Conservation (phyloP, 2,888 invertebrate species). For the Cheilosia impressa region DNA sequence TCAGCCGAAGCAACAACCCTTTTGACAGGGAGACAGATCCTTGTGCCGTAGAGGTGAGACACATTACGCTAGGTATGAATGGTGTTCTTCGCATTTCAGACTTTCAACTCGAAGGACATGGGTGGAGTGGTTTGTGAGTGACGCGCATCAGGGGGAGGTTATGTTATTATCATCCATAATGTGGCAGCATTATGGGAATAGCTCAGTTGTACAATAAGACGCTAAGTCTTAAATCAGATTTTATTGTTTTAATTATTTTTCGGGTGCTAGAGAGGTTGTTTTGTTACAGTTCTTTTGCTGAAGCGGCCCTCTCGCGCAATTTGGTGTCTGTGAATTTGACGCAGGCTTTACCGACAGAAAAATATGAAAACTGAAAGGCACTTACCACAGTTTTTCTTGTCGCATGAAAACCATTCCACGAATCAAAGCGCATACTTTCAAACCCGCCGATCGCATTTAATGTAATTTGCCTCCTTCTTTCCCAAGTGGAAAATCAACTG, state of each 20-base stretch:
- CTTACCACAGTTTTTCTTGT: too few species aligned
- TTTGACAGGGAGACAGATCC: slow-evolving; percentile 17
- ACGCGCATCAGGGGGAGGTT: slow-evolving; percentile 19
- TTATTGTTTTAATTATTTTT: slow-evolving; percentile 56
- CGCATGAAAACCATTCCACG: too few species aligned
- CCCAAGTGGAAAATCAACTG: not conserved
- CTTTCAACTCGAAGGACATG: slow-evolving; percentile 46
- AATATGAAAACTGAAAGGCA: too few species aligned
- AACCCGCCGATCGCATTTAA: too few species aligned
- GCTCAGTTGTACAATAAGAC: slow-evolving; percentile 52
- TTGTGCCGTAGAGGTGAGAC: slow-evolving; percentile 29
- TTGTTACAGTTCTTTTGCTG: too few species aligned
- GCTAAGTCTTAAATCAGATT: slow-evolving; percentile 52
- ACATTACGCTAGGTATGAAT: slow-evolving; percentile 54
- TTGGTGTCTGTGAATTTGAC: too few species aligned
- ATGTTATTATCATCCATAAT: slow-evolving; percentile 43
- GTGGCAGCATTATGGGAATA: slow-evolving; percentile 56
- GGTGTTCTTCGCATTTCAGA: slow-evolving; percentile 46
- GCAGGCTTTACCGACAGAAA: too few species aligned
- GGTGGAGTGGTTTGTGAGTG: slow-evolving; percentile 15
- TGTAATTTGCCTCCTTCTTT: not conserved
- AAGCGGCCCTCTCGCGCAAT: too few species aligned
- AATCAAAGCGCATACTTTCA: too few species aligned
- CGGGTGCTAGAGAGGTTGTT: not conserved
- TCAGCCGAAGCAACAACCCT: slow-evolving; percentile 47